Base-by-base conservation (phyloP, 1,140 invertebrate genomes). In the Plodia interpunctella region DNA sequence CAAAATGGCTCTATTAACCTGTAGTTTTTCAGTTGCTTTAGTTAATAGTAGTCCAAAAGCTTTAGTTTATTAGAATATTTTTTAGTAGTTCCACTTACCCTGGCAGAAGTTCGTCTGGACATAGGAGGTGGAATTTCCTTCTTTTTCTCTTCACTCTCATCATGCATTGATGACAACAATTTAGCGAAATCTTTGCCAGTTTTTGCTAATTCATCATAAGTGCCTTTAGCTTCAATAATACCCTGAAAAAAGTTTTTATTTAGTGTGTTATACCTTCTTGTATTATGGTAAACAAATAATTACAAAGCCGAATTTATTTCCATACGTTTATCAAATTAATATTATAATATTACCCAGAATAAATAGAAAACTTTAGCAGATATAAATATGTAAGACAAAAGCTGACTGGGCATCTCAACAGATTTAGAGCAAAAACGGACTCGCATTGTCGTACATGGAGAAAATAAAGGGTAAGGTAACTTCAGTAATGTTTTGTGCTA, bases 161-260 rank as follows among this genome's bases (percentile, higher is more conserved):
- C 86, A 6, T 88, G 67, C 53, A 88, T 80, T 18, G 79, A 83
- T 30, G 91, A 90, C 11, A 94, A 72, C 49, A 94, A 70, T 38
- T 92, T 92, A 0, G 93, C 93, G 67, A 95, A 94, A 68, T 94
- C 93, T 56, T 94, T 87, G 4, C 93, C 93, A 38, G 91, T 90
- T 0, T 73, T 83, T 18, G 90, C 72, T 6, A 95, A 76, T 62
- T 93, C 90, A 18, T 90, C 78, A 57, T 92, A 93, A 0, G 91
- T 91, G 52, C 92, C 92, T 55, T 87, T 79, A 13, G 70, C 74
- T 64, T 89, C 77, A 21, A 90, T 82, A 38, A 63, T 44, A 4
- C 89, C 93, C 87, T 92, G 89, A 88, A 32, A 44, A 44, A 44
- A 32, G 21, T 32, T 10, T 32, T 32, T 32, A 32, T 32, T 10